Percentiles rank a stretch among this genome's conserved stretches.
Evolutionary conservation across 53 echinoderm and acorn worm species (phyloP).

Genomic region (Arbacia lixula): DNA sequence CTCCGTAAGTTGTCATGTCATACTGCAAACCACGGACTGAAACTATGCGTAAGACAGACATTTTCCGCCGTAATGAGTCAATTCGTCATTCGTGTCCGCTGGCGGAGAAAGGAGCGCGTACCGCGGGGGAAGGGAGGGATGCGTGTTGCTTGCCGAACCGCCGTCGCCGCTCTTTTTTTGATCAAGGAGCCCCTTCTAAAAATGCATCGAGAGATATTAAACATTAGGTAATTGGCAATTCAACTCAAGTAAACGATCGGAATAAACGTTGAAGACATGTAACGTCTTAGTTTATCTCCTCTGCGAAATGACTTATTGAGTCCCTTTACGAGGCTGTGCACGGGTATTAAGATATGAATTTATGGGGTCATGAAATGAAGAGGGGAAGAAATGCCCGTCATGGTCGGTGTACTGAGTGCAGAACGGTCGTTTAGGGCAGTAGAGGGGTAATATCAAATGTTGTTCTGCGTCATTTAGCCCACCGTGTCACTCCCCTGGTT

Average conservation of each 20-base stretch:
- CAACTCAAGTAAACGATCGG: constrained; percentile 32
- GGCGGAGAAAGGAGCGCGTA: too few species aligned
- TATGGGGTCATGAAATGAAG: constrained; percentile 49
- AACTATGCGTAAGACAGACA: too few species aligned
- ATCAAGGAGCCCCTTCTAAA: constrained; percentile 33
- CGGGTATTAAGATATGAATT: constrained; percentile 21
- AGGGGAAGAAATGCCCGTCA: constrained; percentile 10
- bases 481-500: too few species aligned
- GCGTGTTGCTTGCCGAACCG: too few species aligned
- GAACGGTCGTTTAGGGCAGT: constrained; percentile 18
- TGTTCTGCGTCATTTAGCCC: too few species aligned
- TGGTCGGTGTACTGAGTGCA: constrained; percentile 9
- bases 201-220: constrained; percentile 47
- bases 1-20: too few species aligned
- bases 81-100: too few species aligned
- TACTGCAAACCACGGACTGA: too few species aligned
- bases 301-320: constrained; percentile 32
- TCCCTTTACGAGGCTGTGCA: constrained; percentile 15
- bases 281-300: constrained; percentile 22
- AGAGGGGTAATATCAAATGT: too few species aligned
- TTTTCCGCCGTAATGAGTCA: too few species aligned
- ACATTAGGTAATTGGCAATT: constrained; percentile 48
- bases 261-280: constrained; percentile 25
- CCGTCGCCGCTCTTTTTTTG: too few species aligned
- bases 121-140: too few species aligned